phyloP scores from a whole-genome alignment of 30 jellyfish, hydroid and myxozoan species.

The Turritopsis rubra region DNA sequence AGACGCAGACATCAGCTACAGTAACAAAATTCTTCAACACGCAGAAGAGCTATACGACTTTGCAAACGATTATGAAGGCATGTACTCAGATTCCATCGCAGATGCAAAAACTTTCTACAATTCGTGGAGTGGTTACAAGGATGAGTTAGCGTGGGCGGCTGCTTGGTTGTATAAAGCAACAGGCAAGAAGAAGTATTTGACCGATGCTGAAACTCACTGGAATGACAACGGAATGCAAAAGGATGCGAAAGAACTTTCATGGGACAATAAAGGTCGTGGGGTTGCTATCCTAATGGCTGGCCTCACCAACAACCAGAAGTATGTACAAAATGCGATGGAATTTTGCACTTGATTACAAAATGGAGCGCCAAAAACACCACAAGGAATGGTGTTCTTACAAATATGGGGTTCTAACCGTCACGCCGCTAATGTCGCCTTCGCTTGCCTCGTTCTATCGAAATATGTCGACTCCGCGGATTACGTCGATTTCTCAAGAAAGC shows the following conservation, averaged over 20 bases:
- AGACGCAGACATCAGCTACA: conserved; percentile 25
- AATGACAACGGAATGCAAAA: background rate
- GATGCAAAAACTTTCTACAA: conserved; percentile 54
- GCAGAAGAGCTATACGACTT: conserved; percentile 57
- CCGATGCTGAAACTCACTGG: conserved; percentile 37
- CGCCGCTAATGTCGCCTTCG: conserved; percentile 74
- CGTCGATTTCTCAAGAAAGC: conserved; percentile 42
- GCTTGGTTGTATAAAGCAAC: conserved; percentile 77
- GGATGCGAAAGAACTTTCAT: conserved; percentile 44
- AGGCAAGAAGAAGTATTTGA: conserved; percentile 26
- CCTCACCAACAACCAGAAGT: conserved; percentile 29
- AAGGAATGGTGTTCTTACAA: conserved; percentile 44
- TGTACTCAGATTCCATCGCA: conserved; percentile 40
- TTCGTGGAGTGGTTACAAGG: conserved; percentile 63
- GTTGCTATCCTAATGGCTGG: conserved; percentile 44
- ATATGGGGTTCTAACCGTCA: conserved; percentile 75
- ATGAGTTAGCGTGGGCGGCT: conserved; percentile 69
- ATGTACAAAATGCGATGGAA: conserved; percentile 20
- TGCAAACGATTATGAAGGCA: conserved; percentile 48
- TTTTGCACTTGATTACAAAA: conserved; percentile 31
- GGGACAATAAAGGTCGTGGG: conserved; percentile 78
- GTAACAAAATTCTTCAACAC: conserved; percentile 33
- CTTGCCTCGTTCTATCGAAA: conserved; percentile 46
- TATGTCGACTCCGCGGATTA: conserved; percentile 6
- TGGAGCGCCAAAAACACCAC: conserved; percentile 42